These are phyloP conservation scores for Penaeus chinensis DNA, from an alignment of 1,140 invertebrate species.

Conservation along the genomic window DNA sequence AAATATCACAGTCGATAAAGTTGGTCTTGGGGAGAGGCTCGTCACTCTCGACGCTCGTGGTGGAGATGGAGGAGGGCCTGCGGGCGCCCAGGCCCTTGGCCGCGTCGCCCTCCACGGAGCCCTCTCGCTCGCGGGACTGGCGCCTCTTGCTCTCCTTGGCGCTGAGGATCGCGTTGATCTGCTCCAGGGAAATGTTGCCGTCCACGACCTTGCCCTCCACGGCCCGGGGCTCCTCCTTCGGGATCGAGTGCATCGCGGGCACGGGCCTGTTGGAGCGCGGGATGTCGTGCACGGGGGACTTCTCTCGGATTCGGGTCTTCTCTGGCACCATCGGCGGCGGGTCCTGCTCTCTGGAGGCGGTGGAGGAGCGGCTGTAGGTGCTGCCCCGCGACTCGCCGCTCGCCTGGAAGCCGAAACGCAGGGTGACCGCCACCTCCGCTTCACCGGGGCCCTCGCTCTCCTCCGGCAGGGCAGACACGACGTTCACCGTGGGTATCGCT, in stretches of 20 bases:
- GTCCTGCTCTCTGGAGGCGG: slow-evolving; percentile 13
- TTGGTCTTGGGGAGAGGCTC: slow-evolving; percentile 35
- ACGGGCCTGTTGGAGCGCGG: slow-evolving; percentile 45
- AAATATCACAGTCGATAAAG: slow-evolving; percentile 22
- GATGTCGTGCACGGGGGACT: slow-evolving; percentile 46
- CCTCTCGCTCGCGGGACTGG: not conserved
- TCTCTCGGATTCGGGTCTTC: slow-evolving; percentile 37
- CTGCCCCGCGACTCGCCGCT: not conserved
- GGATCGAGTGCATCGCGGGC: not conserved
- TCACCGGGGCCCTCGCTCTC: not conserved
- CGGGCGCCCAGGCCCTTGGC: not conserved
- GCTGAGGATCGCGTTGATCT: slow-evolving; percentile 40
- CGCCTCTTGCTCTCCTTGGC: slow-evolving; percentile 38
- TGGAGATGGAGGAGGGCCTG: slow-evolving; percentile 29
- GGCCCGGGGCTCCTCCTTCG: not conserved
- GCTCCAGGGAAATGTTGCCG: slow-evolving; percentile 32
- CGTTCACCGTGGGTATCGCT: not conserved
- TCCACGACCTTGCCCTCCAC: slow-evolving; percentile 25
- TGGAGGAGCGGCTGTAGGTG: slow-evolving; percentile 33
- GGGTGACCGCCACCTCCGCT: not conserved
- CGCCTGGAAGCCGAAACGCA: too few relatives aligned
- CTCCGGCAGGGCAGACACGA: not conserved
- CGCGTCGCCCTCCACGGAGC: too few relatives aligned
- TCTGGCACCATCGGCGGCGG: slow-evolving; percentile 40
- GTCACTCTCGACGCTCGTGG: slow-evolving; percentile 46